Evolutionary conservation across 2,888 invertebrate species (phyloP), one percentile per base, ranked within the genome.

Genomic region (Plebejus melissa): DNA sequence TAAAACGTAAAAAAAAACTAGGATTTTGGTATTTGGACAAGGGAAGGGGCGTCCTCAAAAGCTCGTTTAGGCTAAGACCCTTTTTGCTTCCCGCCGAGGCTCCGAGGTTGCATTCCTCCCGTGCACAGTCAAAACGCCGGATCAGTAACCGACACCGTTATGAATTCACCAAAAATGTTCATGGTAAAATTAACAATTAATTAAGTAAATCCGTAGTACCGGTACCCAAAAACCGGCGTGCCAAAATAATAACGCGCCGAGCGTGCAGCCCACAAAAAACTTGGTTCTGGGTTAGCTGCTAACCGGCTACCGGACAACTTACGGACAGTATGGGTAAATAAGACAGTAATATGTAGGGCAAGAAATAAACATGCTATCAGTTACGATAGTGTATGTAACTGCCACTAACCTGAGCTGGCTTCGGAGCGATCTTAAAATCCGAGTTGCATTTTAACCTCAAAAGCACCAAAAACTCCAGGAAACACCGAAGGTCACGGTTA

Each of bases 401-500:
- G 87, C 87, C 82, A 91, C 91, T 88, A 89, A 93, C 93, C 93
- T 92, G 91, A 88, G 89, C 32, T 32, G 32, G 89, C 87, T 88
- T 90, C 90, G 90, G 90, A 90, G 91, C 93, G 87, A 88, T 89
- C 88, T 91, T 86, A 93, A 88, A 89, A 91, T 92, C 91, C 90
- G 89, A 91, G 90, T 86, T 91, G 91, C 93, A 93, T 93, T 88
- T 89, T 93, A 92, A 93, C 93, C 93, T 92, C 92, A 91, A 92
- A 89, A 87, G 87, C 92, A 93, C 89, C 86, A 85, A 83, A 85
- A 87, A 86, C 89, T 91, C 91, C 87, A 87, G 88, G 88, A 91
- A 88, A 86, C 89, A 87, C 84, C 87, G 88, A 92, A 93, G 93
- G 93, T 93, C 93, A 92, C 92, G 88, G 90, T 87, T 91, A 90